Base-by-base conservation (phyloP, 2,113 vertebrate genomes). In the Cyanoramphus novaezelandiae region DNA sequence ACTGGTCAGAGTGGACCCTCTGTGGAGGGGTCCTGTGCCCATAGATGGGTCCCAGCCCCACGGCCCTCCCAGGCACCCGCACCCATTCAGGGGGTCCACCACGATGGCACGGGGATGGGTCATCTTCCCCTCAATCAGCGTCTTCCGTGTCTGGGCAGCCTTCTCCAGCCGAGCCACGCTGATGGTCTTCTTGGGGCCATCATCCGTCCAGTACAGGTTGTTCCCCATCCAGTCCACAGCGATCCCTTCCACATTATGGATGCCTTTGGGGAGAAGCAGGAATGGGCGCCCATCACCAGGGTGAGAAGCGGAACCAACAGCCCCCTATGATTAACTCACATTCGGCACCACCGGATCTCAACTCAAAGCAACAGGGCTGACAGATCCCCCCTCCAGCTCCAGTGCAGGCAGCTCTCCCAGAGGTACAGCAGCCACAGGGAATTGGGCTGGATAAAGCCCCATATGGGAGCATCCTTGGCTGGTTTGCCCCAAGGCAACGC, bases 141-240 rank as follows among this genome's bases (percentile, higher is more conserved):
- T 99, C 97, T 99, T 99, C 75, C 99, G 97, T 0, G 98, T 99
- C 97, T 99, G 99, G 21, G 99, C 98, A 0, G 99, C 99, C 86
- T 99, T 99, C 87, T 99, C 99, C 97, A 99, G 97, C 88, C 99
- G 98, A 65, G 99, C 99, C 84, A 99, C 99, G 0, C 99, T 99
- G 97, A 99, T 99, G 75, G 99, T 99, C 97, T 99, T 99, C 80
- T 99, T 99, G 70, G 99, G 99, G 17, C 99, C 99, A 1, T 99
- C 99, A 10, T 99, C 99, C 0, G 99, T 99, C 99, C 99, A 99
- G 95, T 99, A 99, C 44, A 99, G 98, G 96, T 99, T 99, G 96
- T 99, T 98, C 39, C 99, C 99, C 98, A 99, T 99, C 99, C 99
- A 99, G 97, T 99, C 99, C 82, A 99, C 99, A 0, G 99, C 99